These are phyloP conservation scores for Telmatherina bonti DNA, from an alignment of 2,797 vertebrate species.

Conservation along the genomic window DNA sequence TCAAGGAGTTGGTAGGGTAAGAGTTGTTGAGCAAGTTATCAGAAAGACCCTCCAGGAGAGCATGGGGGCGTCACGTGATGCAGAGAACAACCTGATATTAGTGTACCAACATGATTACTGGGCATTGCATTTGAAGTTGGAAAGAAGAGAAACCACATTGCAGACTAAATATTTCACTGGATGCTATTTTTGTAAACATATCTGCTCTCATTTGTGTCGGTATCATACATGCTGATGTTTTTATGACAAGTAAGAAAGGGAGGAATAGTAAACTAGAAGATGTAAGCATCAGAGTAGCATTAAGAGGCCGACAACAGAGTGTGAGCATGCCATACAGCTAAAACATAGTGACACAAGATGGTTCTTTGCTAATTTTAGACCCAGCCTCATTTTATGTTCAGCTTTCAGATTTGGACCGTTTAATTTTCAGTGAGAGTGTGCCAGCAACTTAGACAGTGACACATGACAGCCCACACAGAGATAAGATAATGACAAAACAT, in stretches of 20 bases:
- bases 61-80: no score
- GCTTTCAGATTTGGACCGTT: conserved; percentile 33
- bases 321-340: conserved; percentile 3
- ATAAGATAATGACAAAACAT: conserved; percentile 5
- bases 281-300: not conserved
- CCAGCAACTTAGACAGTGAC: conserved; percentile 11
- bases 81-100: no score
- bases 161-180: not conserved
- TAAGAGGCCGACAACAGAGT: conserved; percentile 4
- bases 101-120: not conserved
- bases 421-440: conserved; percentile 7
- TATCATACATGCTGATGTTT: not conserved
- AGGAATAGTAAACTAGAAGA: conserved; percentile 4
- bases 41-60: not conserved
- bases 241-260: not conserved
- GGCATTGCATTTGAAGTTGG: not conserved
- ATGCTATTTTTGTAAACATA: not conserved
- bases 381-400: conserved; percentile 4
- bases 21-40: not conserved
- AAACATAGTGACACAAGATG: conserved; percentile 27
- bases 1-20: not conserved
- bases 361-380: conserved; percentile 26
- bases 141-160: not conserved
- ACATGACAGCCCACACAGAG: not conserved
- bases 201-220: not conserved